Evolutionary conservation across 2,113 vertebrate genomes (phyloP).

Genomic region (Ictidomys tridecemlineatus): DNA sequence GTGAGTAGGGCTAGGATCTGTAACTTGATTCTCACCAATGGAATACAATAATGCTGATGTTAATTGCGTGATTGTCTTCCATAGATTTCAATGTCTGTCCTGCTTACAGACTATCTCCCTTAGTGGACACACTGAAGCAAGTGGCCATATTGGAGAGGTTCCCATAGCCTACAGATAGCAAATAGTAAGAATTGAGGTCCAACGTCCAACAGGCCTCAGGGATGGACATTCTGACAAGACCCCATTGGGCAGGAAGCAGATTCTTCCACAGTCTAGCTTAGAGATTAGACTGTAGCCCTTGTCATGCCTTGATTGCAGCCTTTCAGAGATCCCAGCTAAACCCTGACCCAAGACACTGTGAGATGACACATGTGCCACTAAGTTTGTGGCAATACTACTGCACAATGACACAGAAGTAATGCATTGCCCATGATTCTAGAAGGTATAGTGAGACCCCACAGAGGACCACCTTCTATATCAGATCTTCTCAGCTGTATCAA

Average conservation of each 20-base stretch:
- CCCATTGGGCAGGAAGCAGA: not conserved
- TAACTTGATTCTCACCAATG: not conserved
- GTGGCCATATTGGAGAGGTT: not conserved
- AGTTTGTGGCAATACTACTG: not conserved
- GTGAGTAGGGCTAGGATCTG: not conserved
- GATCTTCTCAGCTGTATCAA: not conserved
- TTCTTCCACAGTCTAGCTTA: not conserved
- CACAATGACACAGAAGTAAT: not conserved
- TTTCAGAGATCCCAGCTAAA: not conserved
- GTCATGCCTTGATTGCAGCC: not conserved
- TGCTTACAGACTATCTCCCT: not conserved
- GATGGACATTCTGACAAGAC: not conserved
- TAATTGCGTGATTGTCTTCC: not conserved
- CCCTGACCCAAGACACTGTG: not conserved
- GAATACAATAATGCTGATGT: not conserved
- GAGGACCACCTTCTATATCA: not conserved
- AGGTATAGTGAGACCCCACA: rapidly evolving
- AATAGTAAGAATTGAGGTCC: not conserved
- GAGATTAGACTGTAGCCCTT: not conserved
- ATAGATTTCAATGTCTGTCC: not conserved
- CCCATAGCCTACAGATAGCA: not conserved
- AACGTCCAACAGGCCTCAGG: not conserved
- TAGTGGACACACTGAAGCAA: not conserved
- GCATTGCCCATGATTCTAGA: not conserved
- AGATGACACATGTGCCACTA: not conserved